Base-by-base conservation (phyloP, 2,797 vertebrate species). In the Vespertilio murinus region DNA sequence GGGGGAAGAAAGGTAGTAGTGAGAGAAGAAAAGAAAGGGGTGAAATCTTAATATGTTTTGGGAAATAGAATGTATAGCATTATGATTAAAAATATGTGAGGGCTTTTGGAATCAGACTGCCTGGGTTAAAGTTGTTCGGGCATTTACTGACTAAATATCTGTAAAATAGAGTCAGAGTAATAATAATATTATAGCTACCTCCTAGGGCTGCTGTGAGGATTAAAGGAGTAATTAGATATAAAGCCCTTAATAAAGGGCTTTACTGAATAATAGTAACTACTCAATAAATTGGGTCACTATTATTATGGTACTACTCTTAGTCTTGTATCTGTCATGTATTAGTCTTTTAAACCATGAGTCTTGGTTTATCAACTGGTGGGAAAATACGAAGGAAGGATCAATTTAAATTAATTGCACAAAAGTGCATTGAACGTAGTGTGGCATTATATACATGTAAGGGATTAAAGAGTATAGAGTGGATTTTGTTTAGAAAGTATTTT, bases 401-500 rank as follows among this genome's bases (percentile, higher is more conserved):
- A 1, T 56, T 89, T 30, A 96, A 81, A 74, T 91, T 25, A 81
- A 82, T 85, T 49, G 11, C 3, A 14, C 23, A 18, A 33, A 90
- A 77, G 8, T 1, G 10, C 23, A 61, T 74, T 78, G 42, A 70
- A 40, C 11, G 52, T 38, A 18, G 3, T 52, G 33, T 71, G 49
- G 2, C 25, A 40, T 82, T 89, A 75, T 23, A 65, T 6, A 94
- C 25, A 17, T 49, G 17, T n/a, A 56, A 78, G 13, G 13, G 33
- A 73, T 78, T 90, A 81, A 45, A 70, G 25, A 67, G 8, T 30
- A 20, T 65, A 74, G 59, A 59, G 11, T 64, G 2, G 6, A 54
- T 65, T n/a, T 82, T 82, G 45, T 70, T 85, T 78, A 87, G 45
- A 85, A 92, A 82, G 17, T 33, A 42, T 78, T 75, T 88, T 79